phyloP scores from a whole-genome alignment of 2,797 vertebrate species.

The Acomys russatus region DNA sequence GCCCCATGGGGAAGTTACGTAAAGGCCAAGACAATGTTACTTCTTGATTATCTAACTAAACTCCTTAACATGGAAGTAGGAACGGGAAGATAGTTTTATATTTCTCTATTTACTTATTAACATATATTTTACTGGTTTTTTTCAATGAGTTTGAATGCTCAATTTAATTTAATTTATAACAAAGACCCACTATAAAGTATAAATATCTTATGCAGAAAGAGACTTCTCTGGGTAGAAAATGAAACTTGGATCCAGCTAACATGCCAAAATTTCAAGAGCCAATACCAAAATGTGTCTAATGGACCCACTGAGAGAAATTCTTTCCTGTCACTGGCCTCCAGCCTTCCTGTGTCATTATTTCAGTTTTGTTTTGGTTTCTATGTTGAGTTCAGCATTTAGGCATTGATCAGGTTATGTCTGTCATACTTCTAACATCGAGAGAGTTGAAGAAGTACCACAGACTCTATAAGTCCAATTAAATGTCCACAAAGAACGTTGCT shows the following conservation, averaged over 20 bases:
- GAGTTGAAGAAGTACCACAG: constrained; percentile 29
- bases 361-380: constrained; percentile 51
- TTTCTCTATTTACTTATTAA: neutral
- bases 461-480: constrained; percentile 6
- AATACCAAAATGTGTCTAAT: neutral
- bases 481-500: neutral
- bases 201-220: constrained; percentile 37
- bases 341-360: neutral
- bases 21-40: neutral
- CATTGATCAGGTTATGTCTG: neutral
- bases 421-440: neutral
- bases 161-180: constrained; percentile 39
- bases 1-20: neutral
- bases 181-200: constrained; percentile 48
- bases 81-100: neutral
- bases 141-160: neutral
- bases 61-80: neutral
- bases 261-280: neutral
- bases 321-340: neutral
- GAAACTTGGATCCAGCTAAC: neutral
- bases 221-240: neutral
- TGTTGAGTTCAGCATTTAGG: neutral
- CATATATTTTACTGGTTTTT: constrained; percentile 24
- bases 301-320: neutral
- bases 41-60: constrained; percentile 36